phyloP scores from a whole-genome alignment of 2,113 vertebrate genomes.

The Phodopus roborovskii region DNA sequence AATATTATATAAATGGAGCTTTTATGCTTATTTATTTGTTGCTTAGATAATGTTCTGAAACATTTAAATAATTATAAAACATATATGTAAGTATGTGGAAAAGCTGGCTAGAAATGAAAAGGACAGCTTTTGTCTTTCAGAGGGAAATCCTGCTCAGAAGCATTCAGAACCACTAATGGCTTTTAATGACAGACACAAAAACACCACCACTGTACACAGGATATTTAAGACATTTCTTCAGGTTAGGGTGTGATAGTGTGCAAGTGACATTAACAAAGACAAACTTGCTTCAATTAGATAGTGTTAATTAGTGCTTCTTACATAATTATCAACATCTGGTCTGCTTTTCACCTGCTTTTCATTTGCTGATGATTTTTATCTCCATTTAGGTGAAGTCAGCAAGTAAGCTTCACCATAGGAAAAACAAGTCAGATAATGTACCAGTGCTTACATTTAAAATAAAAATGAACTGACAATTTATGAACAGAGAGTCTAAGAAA shows the following conservation, averaged over 20 bases:
- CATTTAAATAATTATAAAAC: constrained; percentile 89
- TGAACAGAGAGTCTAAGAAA: background rate
- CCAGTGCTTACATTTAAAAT: background rate
- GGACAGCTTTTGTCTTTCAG: constrained; percentile 91
- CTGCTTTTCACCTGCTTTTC: constrained; percentile 77
- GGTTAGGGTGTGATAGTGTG: constrained; percentile 89
- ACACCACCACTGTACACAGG: constrained; percentile 90
- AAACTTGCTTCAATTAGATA: constrained; percentile 89
- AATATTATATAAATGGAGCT: constrained; percentile 87
- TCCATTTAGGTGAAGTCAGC: constrained; percentile 18
- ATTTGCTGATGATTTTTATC: constrained; percentile 29
- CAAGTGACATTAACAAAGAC: constrained; percentile 94
- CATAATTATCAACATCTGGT: constrained; percentile 92
- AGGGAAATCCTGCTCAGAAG: constrained; percentile 88
- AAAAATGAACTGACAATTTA: background rate
- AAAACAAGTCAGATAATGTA: background rate
- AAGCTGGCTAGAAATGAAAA: constrained; percentile 93
- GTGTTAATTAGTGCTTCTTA: constrained; percentile 90
- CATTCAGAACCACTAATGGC: constrained; percentile 85
- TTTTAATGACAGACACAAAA: constrained; percentile 92
- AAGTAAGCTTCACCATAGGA: background rate
- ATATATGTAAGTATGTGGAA: constrained; percentile 80
- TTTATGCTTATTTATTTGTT: constrained; percentile 92
- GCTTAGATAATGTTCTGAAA: constrained; percentile 91
- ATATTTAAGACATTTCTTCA: constrained; percentile 89